These are phyloP conservation scores for Turdus rufiventris DNA, from an alignment of 2,113 vertebrate species.

Conservation along the genomic window DNA sequence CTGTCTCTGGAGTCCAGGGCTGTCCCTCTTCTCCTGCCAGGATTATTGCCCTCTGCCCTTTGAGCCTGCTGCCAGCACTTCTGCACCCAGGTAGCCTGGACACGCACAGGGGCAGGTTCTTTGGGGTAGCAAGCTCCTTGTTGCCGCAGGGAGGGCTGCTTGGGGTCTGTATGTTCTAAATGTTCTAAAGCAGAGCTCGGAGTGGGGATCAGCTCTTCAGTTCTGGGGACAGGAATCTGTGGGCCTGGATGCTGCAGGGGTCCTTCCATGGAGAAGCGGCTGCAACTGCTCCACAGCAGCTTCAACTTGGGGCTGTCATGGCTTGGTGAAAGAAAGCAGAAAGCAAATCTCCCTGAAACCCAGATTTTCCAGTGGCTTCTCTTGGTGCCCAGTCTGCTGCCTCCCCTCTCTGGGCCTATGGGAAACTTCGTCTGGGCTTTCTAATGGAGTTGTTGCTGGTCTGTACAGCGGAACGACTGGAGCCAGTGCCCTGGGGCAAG, in stretches of 20 bases:
- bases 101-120: not conserved
- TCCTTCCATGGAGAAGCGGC: not conserved
- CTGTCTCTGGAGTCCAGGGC: not conserved
- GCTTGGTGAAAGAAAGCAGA: not conserved
- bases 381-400: not conserved
- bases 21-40: not conserved
- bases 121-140: not conserved
- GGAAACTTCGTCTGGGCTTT: accelerated
- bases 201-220: not conserved
- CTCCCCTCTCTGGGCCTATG: not conserved
- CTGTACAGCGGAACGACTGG: accelerated
- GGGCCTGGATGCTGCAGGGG: not conserved
- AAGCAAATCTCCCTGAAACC: not conserved
- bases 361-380: not conserved
- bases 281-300: not conserved
- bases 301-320: not conserved
- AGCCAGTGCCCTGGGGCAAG: not conserved
- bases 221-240: not conserved
- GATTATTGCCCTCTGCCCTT: not conserved
- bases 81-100: accelerated
- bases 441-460: accelerated
- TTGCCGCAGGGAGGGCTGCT: not conserved
- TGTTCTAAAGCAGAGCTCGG: not conserved
- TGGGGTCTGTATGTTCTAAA: not conserved
- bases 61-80: not conserved